Evolutionary conservation across 2,797 vertebrate genomes (phyloP).

Genomic region (Lepus townsendii): DNA sequence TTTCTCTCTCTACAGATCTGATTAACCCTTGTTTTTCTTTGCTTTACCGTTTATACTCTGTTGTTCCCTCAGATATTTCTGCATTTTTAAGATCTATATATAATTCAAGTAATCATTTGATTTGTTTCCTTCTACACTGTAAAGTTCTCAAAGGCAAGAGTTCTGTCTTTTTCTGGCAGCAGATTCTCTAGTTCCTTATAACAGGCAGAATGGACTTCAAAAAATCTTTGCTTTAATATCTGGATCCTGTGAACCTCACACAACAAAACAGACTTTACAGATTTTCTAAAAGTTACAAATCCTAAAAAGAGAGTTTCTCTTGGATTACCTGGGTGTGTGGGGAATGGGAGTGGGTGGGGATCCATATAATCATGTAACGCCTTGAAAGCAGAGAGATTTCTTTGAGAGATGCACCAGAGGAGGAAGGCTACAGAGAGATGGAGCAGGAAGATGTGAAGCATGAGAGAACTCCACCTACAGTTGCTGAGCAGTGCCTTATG

Average conservation of each 20-base stretch:
- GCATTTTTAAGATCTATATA: background rate
- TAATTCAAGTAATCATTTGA: background rate
- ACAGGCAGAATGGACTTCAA: background rate
- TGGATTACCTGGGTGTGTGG: background rate
- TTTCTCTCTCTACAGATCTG: background rate
- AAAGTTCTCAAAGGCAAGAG: background rate
- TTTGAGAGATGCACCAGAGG: background rate
- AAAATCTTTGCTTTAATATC: background rate
- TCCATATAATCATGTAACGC: background rate
- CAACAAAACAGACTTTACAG: background rate
- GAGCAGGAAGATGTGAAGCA: background rate
- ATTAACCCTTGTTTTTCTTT: background rate
- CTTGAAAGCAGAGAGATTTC: background rate
- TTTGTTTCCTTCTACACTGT: background rate
- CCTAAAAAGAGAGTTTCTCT: background rate
- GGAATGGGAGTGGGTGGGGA: too few species aligned
- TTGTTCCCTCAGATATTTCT: background rate
- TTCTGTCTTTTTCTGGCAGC: constrained; percentile 31
- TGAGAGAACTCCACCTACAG: background rate
- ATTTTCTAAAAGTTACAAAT: background rate
- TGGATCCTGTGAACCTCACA: background rate
- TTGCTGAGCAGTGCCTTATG: background rate
- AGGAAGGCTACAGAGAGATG: background rate
- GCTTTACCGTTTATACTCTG: background rate
- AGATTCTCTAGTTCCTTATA: background rate